Evolutionary conservation across 1,140 invertebrate species (phyloP).

Genomic region (Glomeris maerens): DNA sequence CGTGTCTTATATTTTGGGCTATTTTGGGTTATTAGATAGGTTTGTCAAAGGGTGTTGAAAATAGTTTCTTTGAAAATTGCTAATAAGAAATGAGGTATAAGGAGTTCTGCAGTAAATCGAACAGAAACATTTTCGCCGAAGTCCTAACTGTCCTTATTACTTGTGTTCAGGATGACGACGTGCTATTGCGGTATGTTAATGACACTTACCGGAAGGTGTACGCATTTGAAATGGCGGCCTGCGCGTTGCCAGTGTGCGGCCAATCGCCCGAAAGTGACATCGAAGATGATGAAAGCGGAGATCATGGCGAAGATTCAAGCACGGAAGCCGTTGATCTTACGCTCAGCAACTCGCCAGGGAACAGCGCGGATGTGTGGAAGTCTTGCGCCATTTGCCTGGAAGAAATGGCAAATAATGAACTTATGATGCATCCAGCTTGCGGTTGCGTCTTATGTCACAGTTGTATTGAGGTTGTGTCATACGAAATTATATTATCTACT

Average conservation of each 20-base stretch:
- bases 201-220: conserved; percentile 35
- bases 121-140: background rate
- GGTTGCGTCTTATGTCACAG: conserved; percentile 39
- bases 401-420: conserved; percentile 38
- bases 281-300: too few relatives aligned
- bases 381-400: conserved; percentile 49
- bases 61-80: conserved; percentile 5
- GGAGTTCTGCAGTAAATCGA: background rate
- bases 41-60: too few relatives aligned
- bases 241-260: conserved; percentile 5
- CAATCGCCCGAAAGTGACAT: too few relatives aligned
- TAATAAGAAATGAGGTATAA: background rate
- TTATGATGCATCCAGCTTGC: conserved; percentile 42
- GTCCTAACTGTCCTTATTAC: conserved; percentile 11
- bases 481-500: too few relatives aligned
- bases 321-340: conserved; percentile 1
- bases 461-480: too few relatives aligned
- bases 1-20: too few relatives aligned
- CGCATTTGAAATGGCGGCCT: conserved; percentile 26
- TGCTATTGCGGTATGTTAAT: conserved; percentile 39
- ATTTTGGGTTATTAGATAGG: too few relatives aligned
- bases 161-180: conserved; percentile 41
- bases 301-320: background rate
- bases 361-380: conserved; percentile 24
- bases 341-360: conserved; percentile 21